Base-by-base conservation (phyloP, 2,113 vertebrate genomes). In the Edolisoma coerulescens region DNA sequence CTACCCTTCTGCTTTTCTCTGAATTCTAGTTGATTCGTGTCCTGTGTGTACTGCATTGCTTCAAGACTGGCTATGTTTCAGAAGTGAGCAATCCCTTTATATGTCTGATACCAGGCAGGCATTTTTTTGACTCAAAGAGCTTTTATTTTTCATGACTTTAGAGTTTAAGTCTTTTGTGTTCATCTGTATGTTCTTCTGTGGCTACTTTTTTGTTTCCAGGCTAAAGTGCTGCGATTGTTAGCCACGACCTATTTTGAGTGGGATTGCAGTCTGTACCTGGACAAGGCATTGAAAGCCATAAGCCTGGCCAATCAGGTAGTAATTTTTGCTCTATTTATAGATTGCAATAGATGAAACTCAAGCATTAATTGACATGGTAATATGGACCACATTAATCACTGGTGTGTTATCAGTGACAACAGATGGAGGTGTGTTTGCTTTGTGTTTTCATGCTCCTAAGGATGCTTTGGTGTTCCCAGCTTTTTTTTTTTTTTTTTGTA, bases 291-390 rank as follows among this genome's bases (percentile, higher is more conserved):
- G 71, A 87, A 84, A 71, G 98, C 98, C 86, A 89, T 99, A 89
- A 97, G 7, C 89, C 95, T 99, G 96, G 99, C 99, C 84, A 99
- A 99, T 89, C 98, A 99, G 99, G 99, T 99, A 76, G 20, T 32
- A 28, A 18, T 22, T 64, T 35, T 47, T 70, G 5, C 24, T 82
- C 9, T 49, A 3, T 75, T 75, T 87, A 32, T 65, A 50, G 30
- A 59, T 56, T 68, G 54, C 19, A 56, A 4, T 21, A 59, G 35
- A 23, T 13, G 6, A 84, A 95, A 71, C 57, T 68, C n/a, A 33
- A 6, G 15, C 41, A 44, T 71, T 87, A 71, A 41, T 45, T 71
- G 42, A 27, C 56, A 5, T 37, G 57, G 5, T 56, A 17, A 39
- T 60, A 50, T 10, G 8, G 52, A 26, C 39, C 41, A 44, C 27